These are phyloP conservation scores for Andinoacara biseriatus DNA, from an alignment of 2,113 vertebrate species.

Conservation along the genomic window DNA sequence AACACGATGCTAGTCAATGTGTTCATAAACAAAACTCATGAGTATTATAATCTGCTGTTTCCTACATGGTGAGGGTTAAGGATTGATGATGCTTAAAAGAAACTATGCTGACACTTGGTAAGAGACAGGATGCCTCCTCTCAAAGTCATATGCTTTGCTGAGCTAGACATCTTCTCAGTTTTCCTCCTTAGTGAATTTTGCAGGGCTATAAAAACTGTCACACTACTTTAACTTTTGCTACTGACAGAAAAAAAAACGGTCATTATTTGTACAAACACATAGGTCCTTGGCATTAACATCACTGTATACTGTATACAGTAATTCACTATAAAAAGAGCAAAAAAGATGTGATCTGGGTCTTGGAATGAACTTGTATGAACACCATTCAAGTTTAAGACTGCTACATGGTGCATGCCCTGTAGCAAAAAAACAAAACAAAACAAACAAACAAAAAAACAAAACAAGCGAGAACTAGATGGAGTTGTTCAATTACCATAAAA, in stretches of 20 bases:
- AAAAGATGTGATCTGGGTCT: too few relatives aligned
- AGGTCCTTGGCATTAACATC: neutral
- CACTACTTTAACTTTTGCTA: neutral
- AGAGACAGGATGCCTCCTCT: neutral
- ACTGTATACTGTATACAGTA: neutral
- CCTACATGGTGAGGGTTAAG: neutral
- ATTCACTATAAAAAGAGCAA: neutral
- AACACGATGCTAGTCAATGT: neutral
- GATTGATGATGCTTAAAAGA: neutral
- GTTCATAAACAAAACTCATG: neutral
- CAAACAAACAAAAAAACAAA: neutral
- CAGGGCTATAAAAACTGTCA: neutral
- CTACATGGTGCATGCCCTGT: neutral
- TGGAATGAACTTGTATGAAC: too few relatives aligned
- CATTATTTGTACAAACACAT: neutral
- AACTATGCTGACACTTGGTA: neutral
- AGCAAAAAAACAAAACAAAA: neutral
- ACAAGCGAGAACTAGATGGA: neutral
- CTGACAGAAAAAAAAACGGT: neutral
- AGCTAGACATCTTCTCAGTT: neutral
- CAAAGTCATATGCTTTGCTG: constrained; percentile 14
- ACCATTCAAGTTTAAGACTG: neutral
- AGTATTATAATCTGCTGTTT: neutral
- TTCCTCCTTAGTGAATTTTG: neutral
- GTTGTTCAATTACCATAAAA: neutral